Evolutionary conservation across 1,140 invertebrate species (phyloP).

Genomic region (Drosophila tropicalis): DNA sequence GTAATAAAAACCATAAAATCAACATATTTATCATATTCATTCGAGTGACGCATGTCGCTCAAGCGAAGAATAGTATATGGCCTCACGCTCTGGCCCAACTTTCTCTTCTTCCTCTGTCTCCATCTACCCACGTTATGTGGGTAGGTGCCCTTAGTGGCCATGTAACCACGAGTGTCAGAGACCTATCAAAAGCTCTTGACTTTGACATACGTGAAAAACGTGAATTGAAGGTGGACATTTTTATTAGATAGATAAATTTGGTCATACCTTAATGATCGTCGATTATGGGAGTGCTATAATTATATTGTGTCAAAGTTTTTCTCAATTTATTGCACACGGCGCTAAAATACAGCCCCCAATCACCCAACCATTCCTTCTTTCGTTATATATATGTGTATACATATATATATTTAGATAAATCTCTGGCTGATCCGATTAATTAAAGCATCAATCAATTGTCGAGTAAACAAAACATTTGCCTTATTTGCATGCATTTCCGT

Average conservation of each 20-base stretch:
- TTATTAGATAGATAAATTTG: slow-evolving; percentile 63
- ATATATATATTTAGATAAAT: slow-evolving; percentile 20
- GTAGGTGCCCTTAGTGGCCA: not conserved
- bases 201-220: slow-evolving; percentile 58
- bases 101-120: no score
- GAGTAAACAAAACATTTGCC: slow-evolving; percentile 61
- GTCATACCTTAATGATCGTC: slow-evolving; percentile 41
- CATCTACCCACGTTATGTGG: not conserved
- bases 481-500: slow-evolving; percentile 43
- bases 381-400: slow-evolving; percentile 3
- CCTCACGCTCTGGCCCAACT: not conserved
- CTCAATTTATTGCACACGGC: slow-evolving; percentile 74
- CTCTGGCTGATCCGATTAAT: slow-evolving; percentile 30
- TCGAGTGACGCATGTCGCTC: slow-evolving; percentile 65
- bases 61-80: slow-evolving; percentile 27
- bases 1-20: slow-evolving; percentile 73
- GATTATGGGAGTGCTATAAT: slow-evolving; percentile 42
- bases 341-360: slow-evolving; percentile 33
- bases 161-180: slow-evolving; percentile 2
- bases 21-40: slow-evolving; percentile 74
- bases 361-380: not conserved
- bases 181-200: slow-evolving; percentile 57
- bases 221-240: slow-evolving; percentile 41
- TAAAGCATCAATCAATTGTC: slow-evolving; percentile 61
- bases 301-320: slow-evolving; percentile 47